Base-by-base conservation (phyloP, 2,888 invertebrate genomes). In the Siphonodentalium dalli region DNA sequence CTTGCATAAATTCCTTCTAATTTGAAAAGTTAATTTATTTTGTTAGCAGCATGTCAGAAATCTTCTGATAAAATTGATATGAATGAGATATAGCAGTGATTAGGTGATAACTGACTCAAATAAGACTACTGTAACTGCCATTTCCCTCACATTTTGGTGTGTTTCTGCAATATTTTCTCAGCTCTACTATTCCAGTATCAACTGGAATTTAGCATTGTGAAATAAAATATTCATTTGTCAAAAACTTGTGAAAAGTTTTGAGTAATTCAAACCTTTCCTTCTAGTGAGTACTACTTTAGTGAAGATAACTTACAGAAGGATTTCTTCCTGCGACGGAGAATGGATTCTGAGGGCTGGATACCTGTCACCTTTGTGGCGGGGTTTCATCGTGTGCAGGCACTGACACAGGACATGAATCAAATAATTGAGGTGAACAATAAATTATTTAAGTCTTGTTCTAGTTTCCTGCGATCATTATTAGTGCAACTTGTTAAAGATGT, bases 201-300 rank as follows among this genome's bases (percentile, higher is more conserved):
- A 48, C 35, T 57, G 57, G 47, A 44, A 43, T 45, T 56, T n/a
- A 31, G 9, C 9, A 13, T n/a, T 29, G 8, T 24, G 20, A n/a
- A 37, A 18, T 9, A 27, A 15, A n/a, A 7, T 38, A 15, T 42
- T 8, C 29, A 6, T 42, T 9, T 27, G 20, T 27, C 6, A 18
- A 1, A 15, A 13, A 18, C 27, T 42, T 11, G 1, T 31, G 21
- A 38, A 24, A 24, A 7, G 21, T n/a, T 18, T 18, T 49, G 4
- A 13, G 13, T 38, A 21, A 26, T 34, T 26, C 40, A 21, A 15
- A 20, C 8, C 21, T 50, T 26, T 24, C 24, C 26, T 85, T 87
- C 33, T 86, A 98, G 97, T 79, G 98, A 99, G 84, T 99, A 99
- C 85, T 99, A 99, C 87, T 98, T 99, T 85, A 95, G 95, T 72